Conservation (phyloP, 2,888 invertebrate species). For the Lycocerus yunnanus region DNA sequence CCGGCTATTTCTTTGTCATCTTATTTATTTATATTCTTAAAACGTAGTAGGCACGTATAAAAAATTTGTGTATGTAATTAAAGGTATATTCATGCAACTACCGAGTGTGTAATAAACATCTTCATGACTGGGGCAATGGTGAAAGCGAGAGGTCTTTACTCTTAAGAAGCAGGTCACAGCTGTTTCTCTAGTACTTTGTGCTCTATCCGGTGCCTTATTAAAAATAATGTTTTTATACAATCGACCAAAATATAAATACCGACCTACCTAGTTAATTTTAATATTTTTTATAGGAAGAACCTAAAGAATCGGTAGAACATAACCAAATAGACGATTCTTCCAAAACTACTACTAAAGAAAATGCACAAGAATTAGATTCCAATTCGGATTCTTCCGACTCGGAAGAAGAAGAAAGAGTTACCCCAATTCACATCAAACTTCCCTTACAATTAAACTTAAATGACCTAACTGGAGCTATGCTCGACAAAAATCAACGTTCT, state of each 20-base stretch:
- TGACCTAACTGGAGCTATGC: conserved; percentile 76
- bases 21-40: background rate
- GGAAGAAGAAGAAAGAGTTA: conserved; percentile 60
- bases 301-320: conserved; percentile 10
- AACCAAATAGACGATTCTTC: conserved; percentile 8
- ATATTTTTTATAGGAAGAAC: conserved; percentile 30
- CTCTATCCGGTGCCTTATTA: conserved; percentile 13
- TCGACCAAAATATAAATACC: background rate
- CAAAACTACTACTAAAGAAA: conserved; percentile 40
- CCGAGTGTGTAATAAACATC: conserved; percentile 32
- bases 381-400: conserved; percentile 61
- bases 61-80: conserved; percentile 8
- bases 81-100: conserved; percentile 19
- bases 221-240: background rate
- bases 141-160: conserved; percentile 52
- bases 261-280: background rate
- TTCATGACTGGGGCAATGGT: conserved; percentile 47
- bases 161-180: conserved; percentile 44
- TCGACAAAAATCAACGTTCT: conserved; percentile 74
- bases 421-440: conserved; percentile 69
- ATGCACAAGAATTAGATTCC: conserved; percentile 32
- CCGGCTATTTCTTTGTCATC: background rate
- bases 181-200: conserved; percentile 27
- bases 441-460: conserved; percentile 84
- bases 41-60: background rate